Evolutionary conservation across 2,888 invertebrate genomes (phyloP), one percentile per base, ranked within the genome.

Genomic region (Melanophora roralis): DNA sequence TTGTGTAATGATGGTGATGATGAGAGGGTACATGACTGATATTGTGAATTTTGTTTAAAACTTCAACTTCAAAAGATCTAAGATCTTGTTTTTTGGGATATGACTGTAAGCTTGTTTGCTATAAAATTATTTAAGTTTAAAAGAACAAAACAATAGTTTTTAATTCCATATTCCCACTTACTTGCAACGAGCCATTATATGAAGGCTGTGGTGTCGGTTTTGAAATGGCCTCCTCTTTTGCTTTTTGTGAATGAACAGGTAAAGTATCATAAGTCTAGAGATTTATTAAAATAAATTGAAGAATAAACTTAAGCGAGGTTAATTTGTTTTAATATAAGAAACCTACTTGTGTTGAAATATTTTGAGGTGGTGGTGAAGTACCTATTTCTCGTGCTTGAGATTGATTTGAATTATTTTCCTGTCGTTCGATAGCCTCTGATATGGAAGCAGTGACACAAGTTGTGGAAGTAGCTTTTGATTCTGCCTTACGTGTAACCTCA

Each of bases 321-420:
- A n/a, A n/a, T n/a, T n/a, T n/a, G 16, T 16, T 40, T 59, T n/a
- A 16, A 6, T 7, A 38, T 1, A 1, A 16, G 2, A 47, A 19
- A 82, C 85, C 85, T 89, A 94, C 95, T 93, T 97, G 96, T 23
- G 96, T 97, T 27, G 96, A 95, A 86, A 95, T 96, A 87, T 91
- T 95, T 89, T 96, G 96, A 2, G 96, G 96, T 36, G 96, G 95
- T 49, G 96, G 96, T 36, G 96, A 96, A 36, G 96, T 96, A 76
- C 95, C 95, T 59, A 94, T 95, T 74, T 94, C 95, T 49, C 91
- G 90, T 8, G 82, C 60, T 34, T 68, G 68, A 14, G 62, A 38
- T 23, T 74, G 72, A 55, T 16, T 69, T 51, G 16, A 27, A 38
- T 40, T 9, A 7, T 16, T 84, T 40, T 80, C 59, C 11, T 59